Conservation (phyloP, 1,140 invertebrate species). For the Drosophila nasuta region DNA sequence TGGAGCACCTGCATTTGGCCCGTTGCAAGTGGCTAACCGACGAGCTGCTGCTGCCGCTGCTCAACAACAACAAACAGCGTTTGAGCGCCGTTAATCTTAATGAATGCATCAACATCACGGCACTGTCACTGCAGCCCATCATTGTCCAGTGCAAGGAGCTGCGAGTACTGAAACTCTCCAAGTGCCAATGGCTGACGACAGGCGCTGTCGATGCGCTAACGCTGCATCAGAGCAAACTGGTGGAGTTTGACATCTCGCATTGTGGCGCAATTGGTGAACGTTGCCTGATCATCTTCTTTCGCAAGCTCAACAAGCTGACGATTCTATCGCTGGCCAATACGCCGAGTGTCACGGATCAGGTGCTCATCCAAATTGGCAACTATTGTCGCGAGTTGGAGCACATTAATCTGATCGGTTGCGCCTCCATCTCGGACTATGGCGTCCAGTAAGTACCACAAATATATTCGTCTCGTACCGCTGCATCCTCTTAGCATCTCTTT, state of each 20-base stretch:
- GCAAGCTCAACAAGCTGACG: conserved; percentile 86
- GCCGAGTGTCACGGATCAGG: conserved; percentile 86
- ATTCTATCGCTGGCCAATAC: conserved; percentile 86
- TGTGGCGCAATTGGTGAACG: conserved; percentile 86
- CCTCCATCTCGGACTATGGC: conserved; percentile 86
- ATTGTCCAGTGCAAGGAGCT: conserved; percentile 86
- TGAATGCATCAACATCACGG: conserved; percentile 86
- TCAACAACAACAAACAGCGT: conserved; percentile 85
- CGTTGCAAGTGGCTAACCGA: conserved; percentile 85
- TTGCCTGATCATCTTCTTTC: conserved; percentile 86
- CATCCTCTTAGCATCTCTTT: conserved; percentile 55
- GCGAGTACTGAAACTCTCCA: conserved; percentile 85
- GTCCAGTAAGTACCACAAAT: conserved; percentile 84
- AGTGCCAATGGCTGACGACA: conserved; percentile 86
- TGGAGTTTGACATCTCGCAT: conserved; percentile 87
- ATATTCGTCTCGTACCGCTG: conserved; percentile 30
- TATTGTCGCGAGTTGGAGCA: conserved; percentile 85
- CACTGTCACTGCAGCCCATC: conserved; percentile 86
- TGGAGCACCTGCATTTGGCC: conserved; percentile 86
- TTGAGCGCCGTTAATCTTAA: conserved; percentile 86
- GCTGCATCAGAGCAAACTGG: conserved; percentile 85
- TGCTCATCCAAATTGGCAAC: conserved; percentile 86
- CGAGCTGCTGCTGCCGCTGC: conserved; percentile 85
- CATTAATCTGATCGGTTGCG: conserved; percentile 86
- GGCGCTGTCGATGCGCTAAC: conserved; percentile 86